Evolutionary conservation across 92 coral and sea anemone genomes (phyloP), one percentile per base, ranked within the genome.

Genomic region (Umimayanthus chanpuru): DNA sequence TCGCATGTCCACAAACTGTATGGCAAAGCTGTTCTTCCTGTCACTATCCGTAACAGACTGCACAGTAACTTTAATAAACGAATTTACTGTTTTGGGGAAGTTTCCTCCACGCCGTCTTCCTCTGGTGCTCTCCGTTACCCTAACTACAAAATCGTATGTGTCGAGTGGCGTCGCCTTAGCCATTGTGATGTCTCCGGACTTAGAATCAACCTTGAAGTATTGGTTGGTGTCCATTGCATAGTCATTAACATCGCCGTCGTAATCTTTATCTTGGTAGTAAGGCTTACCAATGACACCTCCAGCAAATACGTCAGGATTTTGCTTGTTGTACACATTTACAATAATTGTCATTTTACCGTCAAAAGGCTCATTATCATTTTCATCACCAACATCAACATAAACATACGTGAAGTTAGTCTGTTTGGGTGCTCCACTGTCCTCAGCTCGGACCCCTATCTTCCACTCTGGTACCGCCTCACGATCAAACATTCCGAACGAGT

Each of bases 261-360:
- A 94, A 90, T 97, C 99, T 9, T 73, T 66, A 66, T 97, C 99
- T 74, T 72, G 67, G 81, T 95, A 97, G 79, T 97, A 97, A 4
- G 99, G 91, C 81, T 92, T 94, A 0, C 95, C 99, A 38, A 97
- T 91, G 25, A 84, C 61, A n/a, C 99, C 99, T 25, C 98, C 96
- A 2, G 85, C 85, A 91, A 97, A 97, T 39, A 72, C 79, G 11
- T 94, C 98, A 5, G 87, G 87, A 44, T 83, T 83, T 70, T 83
- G 16, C 47, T 70, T 44, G 71, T 94, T 88, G 68, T 91, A 92
- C 6, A 98, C 96, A 86, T 93, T 95, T n/a, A 96, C 92, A 47
- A 96, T 89, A 47, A 96, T 90, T 58, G 65, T 85, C 93, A 94
- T 64, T 3, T 55, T 12, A 10, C 97, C 99, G 70, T 95, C 96